Evolutionary conservation across 2,797 vertebrate genomes (phyloP).

Genomic region (Lindbergichthys nudifrons): DNA sequence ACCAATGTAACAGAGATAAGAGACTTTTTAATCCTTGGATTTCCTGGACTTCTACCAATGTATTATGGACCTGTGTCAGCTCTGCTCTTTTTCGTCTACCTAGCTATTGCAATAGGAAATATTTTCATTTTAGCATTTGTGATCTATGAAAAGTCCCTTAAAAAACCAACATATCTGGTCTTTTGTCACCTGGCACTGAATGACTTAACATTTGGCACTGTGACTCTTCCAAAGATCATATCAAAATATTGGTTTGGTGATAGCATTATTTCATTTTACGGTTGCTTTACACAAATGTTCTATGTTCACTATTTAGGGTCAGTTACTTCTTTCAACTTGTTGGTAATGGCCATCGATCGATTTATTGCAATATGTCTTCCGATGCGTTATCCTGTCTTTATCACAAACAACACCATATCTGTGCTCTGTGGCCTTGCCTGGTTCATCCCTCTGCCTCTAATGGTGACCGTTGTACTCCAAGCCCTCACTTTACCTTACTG

Average conservation of each 20-base stretch:
- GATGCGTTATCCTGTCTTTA: slow-evolving; percentile 75
- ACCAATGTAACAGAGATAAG: slow-evolving; percentile 55
- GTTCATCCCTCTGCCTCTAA: slow-evolving; percentile 59
- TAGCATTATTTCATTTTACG: slow-evolving; percentile 64
- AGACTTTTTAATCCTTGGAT: slow-evolving; percentile 80
- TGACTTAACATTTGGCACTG: slow-evolving; percentile 78
- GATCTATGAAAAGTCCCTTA: slow-evolving; percentile 68
- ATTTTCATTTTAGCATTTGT: slow-evolving; percentile 79
- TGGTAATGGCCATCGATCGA: slow-evolving; percentile 81
- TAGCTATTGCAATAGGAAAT: slow-evolving; percentile 74
- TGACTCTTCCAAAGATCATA: slow-evolving; percentile 81
- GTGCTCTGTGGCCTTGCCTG: slow-evolving; percentile 65
- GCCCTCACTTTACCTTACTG: slow-evolving; percentile 76
- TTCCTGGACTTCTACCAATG: slow-evolving; percentile 71
- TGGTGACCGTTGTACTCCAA: slow-evolving; percentile 49
- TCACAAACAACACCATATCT: slow-evolving; percentile 72
- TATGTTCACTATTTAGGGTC: slow-evolving; percentile 81
- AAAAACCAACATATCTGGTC: slow-evolving; percentile 81
- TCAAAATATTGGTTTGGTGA: slow-evolving; percentile 78
- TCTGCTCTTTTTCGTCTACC: slow-evolving; percentile 71
- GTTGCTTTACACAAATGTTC: slow-evolving; percentile 80
- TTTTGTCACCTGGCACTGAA: slow-evolving; percentile 81
- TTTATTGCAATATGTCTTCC: slow-evolving; percentile 81
- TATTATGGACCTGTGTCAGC: slow-evolving; percentile 61
- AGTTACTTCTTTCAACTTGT: slow-evolving; percentile 73